These are phyloP conservation scores for Melanogrammus aeglefinus DNA, from an alignment of 2,797 vertebrate genomes.

Conservation along the genomic window DNA sequence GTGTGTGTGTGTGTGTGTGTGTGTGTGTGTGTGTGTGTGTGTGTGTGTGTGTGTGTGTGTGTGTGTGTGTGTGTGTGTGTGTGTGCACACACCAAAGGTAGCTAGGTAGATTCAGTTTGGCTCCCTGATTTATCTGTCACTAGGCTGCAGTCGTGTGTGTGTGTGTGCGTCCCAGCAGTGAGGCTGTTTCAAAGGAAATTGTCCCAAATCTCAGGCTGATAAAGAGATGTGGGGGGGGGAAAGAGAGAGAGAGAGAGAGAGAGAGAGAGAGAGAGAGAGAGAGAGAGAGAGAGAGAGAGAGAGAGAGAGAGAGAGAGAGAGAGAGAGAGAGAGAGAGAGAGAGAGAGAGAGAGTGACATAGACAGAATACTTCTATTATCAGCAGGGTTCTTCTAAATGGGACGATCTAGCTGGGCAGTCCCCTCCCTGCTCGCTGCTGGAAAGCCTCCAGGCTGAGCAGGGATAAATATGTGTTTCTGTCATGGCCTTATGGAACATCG, in stretches of 20 bases:
- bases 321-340: slow-evolving; percentile 38
- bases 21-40: slow-evolving; percentile 12
- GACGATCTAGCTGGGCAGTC: slow-evolving; percentile 56
- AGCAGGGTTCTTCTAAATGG: slow-evolving; percentile 62
- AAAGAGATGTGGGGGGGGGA: slow-evolving; percentile 42
- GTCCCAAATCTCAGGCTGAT: slow-evolving; percentile 46
- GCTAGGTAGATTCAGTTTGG: background rate
- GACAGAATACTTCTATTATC: slow-evolving; percentile 69
- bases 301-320: slow-evolving; percentile 22
- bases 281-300: slow-evolving; percentile 16
- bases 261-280: slow-evolving; percentile 8
- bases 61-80: slow-evolving; percentile 8
- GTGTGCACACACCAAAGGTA: background rate
- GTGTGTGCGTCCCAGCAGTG: slow-evolving; percentile 12
- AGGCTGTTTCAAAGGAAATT: slow-evolving; percentile 41
- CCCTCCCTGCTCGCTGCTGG: slow-evolving; percentile 47
- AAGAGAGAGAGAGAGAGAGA: slow-evolving; percentile 46
- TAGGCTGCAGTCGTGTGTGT: slow-evolving; percentile 2
- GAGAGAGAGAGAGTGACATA: slow-evolving; percentile 42
- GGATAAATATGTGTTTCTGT: slow-evolving; percentile 8
- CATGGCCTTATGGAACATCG: slow-evolving; percentile 20
- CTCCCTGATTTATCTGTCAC: background rate
- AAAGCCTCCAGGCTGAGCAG: slow-evolving; percentile 44
- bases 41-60: background rate
- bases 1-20: background rate